Evolutionary conservation across 1,140 invertebrate genomes (phyloP), one percentile per base, ranked within the genome.

Genomic region (Dreissena polymorpha): DNA sequence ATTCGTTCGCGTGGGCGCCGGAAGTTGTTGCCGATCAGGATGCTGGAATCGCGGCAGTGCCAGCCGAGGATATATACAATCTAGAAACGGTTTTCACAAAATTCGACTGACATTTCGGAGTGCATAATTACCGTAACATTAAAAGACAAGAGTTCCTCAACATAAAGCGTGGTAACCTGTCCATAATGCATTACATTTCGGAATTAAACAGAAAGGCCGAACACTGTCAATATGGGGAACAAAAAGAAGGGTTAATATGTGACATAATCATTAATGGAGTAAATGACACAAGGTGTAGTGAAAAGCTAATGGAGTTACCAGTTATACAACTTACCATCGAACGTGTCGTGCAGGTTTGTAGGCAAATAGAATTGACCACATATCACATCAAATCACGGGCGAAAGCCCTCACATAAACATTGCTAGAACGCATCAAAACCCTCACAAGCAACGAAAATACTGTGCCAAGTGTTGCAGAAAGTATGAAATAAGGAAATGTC

Each of bases 261-360:
- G 85, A 83, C 60, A 86, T 86, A 79, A 75, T 86, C 6, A 86
- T 86, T 10, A 86, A 86, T 51, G 81, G 80, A 8, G 64, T 86
- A 16, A 79, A 84, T 27, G 80, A 86, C 51, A 23, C 14, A 25
- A 84, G 83, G 55, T 83, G 74, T 63, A 79, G 80, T 23, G 85
- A 86, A 27, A 86, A 86, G 53, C 39, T 86, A 29, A 60, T 60
- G 57, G 57, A 60, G 21, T 5, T 60, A n/a, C 57, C 16, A 12
- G 21, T 23, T n/a, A 23, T 12, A 60, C 16, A 60, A 60, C 57
- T 60, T 18, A 60, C 57, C 21, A n/a, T 60, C 16, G 57, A 60
- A 60, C 16, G 57, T n/a, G 57, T 60, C 16, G 57, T 60, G 16
- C 57, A 60, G 57, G 21, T 60, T 60, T 60, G 57, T 60, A 60